Conservation (phyloP, 1,140 invertebrate species). For the Diorhabda elongata region DNA sequence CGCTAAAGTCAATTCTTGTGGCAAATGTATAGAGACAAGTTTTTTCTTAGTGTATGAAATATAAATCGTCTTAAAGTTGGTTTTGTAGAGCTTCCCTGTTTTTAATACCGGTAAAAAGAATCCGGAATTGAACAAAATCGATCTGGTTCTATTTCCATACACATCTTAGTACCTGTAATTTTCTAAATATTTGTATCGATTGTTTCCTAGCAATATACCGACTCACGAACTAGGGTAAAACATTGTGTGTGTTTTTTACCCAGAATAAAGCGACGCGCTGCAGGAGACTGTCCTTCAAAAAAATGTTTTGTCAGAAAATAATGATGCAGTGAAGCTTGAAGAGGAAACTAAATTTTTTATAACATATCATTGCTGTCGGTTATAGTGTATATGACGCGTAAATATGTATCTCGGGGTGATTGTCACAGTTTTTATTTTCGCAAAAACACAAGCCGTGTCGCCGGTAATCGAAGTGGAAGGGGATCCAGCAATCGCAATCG, state of each 20-base stretch:
- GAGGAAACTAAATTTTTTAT: constrained; percentile 27
- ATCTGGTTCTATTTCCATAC: constrained; percentile 19
- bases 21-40: too few relatives aligned
- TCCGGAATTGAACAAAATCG: constrained; percentile 2
- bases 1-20: too few relatives aligned
- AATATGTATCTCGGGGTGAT: background rate
- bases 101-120: constrained; percentile 9
- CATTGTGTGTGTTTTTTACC: constrained; percentile 13
- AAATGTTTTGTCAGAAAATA: constrained; percentile 27
- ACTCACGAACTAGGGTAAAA: constrained; percentile 24
- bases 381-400: background rate
- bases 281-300: constrained; percentile 22
- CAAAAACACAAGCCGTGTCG: background rate
- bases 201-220: constrained; percentile 37
- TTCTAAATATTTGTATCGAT: constrained; percentile 36
- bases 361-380: background rate
- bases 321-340: constrained; percentile 33
- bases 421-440: background rate
- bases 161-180: constrained; percentile 17
- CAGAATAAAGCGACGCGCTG: constrained; percentile 18
- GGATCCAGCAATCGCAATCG: constrained; percentile 10
- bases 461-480: constrained; percentile 5
- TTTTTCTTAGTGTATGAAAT: background rate
- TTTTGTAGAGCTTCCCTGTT: background rate
- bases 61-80: background rate